Conservation (phyloP, 2,888 invertebrate genomes). For the Dascillus cervinus region DNA sequence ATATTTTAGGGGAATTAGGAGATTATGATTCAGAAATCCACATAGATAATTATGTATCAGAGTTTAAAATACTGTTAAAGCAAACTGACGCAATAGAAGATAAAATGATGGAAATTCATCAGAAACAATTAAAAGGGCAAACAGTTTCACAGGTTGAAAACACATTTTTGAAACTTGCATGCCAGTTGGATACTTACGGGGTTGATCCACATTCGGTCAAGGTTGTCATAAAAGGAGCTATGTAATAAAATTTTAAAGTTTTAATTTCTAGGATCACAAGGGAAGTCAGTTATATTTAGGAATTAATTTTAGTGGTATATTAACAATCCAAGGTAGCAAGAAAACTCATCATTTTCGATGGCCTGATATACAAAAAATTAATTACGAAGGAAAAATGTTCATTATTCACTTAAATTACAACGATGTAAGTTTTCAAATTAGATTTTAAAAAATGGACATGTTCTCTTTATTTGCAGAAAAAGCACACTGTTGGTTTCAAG, state of each 20-base stretch:
- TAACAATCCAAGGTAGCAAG: conserved; percentile 88
- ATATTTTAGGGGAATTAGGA: conserved; percentile 78
- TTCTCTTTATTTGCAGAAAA: conserved; percentile 84
- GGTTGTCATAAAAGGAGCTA: conserved; percentile 43
- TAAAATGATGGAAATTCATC: conserved; percentile 88
- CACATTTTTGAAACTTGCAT: conserved; percentile 84
- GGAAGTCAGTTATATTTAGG: conserved; percentile 89
- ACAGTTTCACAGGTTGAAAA: conserved; percentile 82
- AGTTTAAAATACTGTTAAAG: conserved; percentile 84
- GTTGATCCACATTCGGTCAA: conserved; percentile 98
- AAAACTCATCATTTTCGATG: conserved; percentile 94
- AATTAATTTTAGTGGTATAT: conserved; percentile 90
- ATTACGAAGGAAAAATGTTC: conserved; percentile 97
- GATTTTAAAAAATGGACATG: too few relatives aligned
- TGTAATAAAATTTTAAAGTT: conserved; percentile 3
- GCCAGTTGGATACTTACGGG: conserved; percentile 91
- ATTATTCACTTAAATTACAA: conserved; percentile 89
- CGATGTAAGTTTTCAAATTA: conserved; percentile 58
- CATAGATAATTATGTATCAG: conserved; percentile 81
- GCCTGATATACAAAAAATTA: conserved; percentile 92
- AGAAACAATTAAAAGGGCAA: conserved; percentile 78
- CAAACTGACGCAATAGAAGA: conserved; percentile 90
- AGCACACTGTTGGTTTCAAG: conserved; percentile 91
- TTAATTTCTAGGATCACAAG: conserved; percentile 69
- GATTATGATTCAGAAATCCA: conserved; percentile 88